Conservation (phyloP, 2,888 invertebrate species). For the Hydriomena furcata region DNA sequence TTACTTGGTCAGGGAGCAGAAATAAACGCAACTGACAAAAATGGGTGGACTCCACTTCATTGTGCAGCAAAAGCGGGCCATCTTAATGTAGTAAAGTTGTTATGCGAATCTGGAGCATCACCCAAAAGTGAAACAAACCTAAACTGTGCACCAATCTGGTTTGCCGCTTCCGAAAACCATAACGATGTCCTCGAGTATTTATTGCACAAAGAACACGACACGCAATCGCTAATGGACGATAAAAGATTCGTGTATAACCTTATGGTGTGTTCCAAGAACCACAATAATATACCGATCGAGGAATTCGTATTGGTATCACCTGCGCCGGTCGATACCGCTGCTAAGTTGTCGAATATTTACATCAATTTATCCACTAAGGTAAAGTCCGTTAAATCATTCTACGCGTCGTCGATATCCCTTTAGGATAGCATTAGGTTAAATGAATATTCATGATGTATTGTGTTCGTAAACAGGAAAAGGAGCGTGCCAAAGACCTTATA, state of each 20-base stretch:
- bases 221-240: conserved; percentile 98
- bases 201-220: conserved; percentile 98
- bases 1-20: conserved; percentile 99
- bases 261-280: conserved; percentile 98
- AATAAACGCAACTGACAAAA: conserved; percentile 98
- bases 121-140: conserved; percentile 97
- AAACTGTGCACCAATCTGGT: conserved; percentile 98
- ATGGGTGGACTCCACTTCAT: conserved; percentile 98
- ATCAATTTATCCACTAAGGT: conserved; percentile 94
- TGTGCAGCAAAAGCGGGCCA: conserved; percentile 97
- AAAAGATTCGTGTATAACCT: conserved; percentile 98
- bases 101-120: conserved; percentile 98
- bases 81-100: conserved; percentile 95
- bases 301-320: conserved; percentile 99
- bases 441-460: conserved; percentile 43
- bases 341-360: conserved; percentile 97
- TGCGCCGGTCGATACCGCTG: conserved; percentile 99
- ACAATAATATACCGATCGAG: conserved; percentile 97
- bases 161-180: conserved; percentile 98
- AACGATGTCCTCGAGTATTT: conserved; percentile 97
- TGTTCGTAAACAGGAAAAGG: conserved; percentile 90
- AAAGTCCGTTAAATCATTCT: conserved; percentile 30
- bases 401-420: conserved; percentile 10
- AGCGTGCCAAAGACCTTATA: conserved; percentile 97
- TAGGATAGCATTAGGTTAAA: neutral